Conservation (phyloP, 2,888 invertebrate species). For the Bruchidius siliquastri region DNA sequence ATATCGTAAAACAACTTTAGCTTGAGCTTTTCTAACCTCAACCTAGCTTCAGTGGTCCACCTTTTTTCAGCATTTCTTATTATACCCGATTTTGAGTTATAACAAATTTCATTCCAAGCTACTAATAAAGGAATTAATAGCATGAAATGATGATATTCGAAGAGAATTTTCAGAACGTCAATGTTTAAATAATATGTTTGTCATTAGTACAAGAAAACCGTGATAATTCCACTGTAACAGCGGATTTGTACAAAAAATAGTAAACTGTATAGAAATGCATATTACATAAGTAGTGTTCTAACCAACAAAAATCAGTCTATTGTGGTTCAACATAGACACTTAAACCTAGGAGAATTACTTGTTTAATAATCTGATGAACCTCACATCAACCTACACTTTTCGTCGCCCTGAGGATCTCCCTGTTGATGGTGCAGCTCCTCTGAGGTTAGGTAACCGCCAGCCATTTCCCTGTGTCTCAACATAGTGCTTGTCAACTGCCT, state of each 20-base stretch:
- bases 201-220: slow-evolving; percentile 20
- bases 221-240: slow-evolving; percentile 10
- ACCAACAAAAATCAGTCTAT: slow-evolving; percentile 15
- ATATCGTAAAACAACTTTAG: too few relatives aligned
- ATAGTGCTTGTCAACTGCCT: slow-evolving; percentile 50
- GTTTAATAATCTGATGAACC: neutral
- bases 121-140: neutral
- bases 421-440: slow-evolving; percentile 55
- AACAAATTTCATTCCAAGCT: neutral
- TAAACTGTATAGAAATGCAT: neutral
- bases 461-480: slow-evolving; percentile 51
- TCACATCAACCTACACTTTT: slow-evolving; percentile 57
- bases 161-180: slow-evolving; percentile 1
- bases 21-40: neutral
- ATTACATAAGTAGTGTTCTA: slow-evolving; percentile 7
- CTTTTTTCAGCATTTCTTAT: neutral
- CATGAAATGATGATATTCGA: neutral
- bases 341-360: slow-evolving; percentile 3
- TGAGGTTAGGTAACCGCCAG: slow-evolving; percentile 41
- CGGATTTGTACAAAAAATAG: neutral
- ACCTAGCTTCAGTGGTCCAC: neutral
- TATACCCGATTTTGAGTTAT: neutral
- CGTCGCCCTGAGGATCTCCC: slow-evolving; percentile 51
- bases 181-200: slow-evolving; percentile 18
- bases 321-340: slow-evolving; percentile 6